Evolutionary conservation across 2,113 vertebrate genomes (phyloP), one percentile per base, ranked within the genome.

Genomic region (Lagopus leucura): DNA sequence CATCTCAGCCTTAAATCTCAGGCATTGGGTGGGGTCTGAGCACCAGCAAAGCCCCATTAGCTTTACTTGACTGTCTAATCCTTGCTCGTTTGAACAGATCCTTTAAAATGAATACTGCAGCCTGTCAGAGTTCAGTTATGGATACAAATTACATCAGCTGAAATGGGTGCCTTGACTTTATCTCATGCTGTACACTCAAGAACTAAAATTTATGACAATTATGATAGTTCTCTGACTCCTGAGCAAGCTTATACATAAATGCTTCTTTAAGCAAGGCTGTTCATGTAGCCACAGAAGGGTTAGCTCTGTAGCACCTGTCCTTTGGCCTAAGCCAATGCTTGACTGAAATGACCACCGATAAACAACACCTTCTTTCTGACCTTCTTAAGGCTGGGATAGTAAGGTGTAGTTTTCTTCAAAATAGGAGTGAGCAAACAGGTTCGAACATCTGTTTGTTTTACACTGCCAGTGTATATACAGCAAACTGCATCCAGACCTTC

Each of bases 11-110:
- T 81, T 55, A 21, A 10, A 28, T 36, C 52, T 48, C 0, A 3
- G 1, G 1, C 25, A 8, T 25, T 19, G 5, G 5, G 0, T 24
- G 32, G 57, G 30, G 34, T 12, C 18, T 0, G 13, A 63, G 36
- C 57, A 10, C 8, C 2, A 0, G 57, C 14, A 52, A 18, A 76
- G 54, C 79, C 75, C 52, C 2, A 3, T 15, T 11, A 20, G 52
- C 69, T 67, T 21, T 36, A 43, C 82, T 28, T 10, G 8, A 32
- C 40, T 14, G 15, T 5, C 20, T 4, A 66, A 28, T 25, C 67
- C 64, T 38, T 24, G 7, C 19, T n/a, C 30, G 2, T 13, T 63
- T 58, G 8, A 55, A 42, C 8, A 38, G 61, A 19, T 71, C 52
- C 42, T 70, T 20, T 27, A 32, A 28, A 63, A 45, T 7, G 27